Conservation (phyloP, 2,113 vertebrate genomes). For the Madoqua kirkii region DNA sequence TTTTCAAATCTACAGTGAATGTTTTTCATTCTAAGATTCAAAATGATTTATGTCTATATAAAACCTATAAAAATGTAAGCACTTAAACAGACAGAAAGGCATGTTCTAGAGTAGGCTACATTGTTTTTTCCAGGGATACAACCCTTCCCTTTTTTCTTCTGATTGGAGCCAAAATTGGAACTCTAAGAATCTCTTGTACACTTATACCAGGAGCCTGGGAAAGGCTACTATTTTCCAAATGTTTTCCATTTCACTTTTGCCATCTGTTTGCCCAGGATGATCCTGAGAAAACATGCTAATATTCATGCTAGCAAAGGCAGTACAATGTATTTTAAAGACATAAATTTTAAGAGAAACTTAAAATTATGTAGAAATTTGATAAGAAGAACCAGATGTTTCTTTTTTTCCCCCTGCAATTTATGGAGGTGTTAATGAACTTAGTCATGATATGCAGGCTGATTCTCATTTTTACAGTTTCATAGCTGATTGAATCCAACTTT, state of each 20-base stretch:
- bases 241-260: neutral
- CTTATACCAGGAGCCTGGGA: neutral
- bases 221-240: neutral
- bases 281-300: neutral
- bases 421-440: neutral
- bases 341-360: neutral
- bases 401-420: neutral
- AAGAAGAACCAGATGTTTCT: slow-evolving; percentile 16
- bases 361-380: neutral
- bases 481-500: slow-evolving; percentile 27
- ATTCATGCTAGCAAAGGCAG: neutral
- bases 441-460: neutral
- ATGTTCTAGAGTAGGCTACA: neutral
- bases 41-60: neutral
- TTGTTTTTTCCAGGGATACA: neutral
- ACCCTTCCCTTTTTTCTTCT: neutral
- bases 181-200: neutral
- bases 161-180: slow-evolving; percentile 20
- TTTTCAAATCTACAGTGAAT: neutral
- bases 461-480: slow-evolving; percentile 19
- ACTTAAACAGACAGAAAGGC: neutral
- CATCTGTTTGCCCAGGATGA: neutral
- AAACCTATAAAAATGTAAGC: neutral
- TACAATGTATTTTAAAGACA: neutral
- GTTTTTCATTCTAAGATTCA: neutral